A percentile compares a stretch with the other conserved stretches of the same genome.
These are phyloP conservation scores for Noctilio leporinus DNA, from an alignment of 2,113 vertebrate species.

Conservation along the genomic window DNA sequence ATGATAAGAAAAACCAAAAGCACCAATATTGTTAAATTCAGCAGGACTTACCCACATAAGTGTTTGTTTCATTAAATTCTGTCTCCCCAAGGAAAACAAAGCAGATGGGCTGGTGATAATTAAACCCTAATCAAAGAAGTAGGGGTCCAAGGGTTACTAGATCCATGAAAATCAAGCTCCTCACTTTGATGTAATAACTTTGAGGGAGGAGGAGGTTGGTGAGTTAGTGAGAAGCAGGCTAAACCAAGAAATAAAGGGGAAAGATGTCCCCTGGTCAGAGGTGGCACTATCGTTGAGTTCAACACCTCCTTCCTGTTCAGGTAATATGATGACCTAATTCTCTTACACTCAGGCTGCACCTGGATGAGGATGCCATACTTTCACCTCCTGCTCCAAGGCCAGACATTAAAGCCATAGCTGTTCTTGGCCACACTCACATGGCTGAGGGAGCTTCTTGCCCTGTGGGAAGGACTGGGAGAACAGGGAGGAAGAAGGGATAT, in stretches of 20 bases:
- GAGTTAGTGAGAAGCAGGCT: background rate
- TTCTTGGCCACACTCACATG: background rate
- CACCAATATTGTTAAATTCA: background rate
- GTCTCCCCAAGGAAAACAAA: background rate
- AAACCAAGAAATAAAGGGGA: background rate
- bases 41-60: background rate
- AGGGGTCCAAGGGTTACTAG: background rate
- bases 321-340: background rate
- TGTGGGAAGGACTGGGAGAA: background rate
- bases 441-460: background rate
- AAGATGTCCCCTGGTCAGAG: background rate
- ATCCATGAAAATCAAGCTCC: background rate
- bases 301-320: background rate
- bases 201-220: background rate
- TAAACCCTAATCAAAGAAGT: background rate
- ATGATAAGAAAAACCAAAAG: background rate
- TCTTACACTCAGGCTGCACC: background rate
- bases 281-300: background rate
- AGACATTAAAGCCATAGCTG: background rate
- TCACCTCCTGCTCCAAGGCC: background rate
- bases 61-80: background rate
- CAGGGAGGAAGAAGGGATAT: background rate
- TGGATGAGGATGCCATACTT: background rate
- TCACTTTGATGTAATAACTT: background rate
- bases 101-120: background rate